These are phyloP conservation scores for Daubentonia madagascariensis DNA, from an alignment of 2,113 vertebrate species.

Conservation along the genomic window DNA sequence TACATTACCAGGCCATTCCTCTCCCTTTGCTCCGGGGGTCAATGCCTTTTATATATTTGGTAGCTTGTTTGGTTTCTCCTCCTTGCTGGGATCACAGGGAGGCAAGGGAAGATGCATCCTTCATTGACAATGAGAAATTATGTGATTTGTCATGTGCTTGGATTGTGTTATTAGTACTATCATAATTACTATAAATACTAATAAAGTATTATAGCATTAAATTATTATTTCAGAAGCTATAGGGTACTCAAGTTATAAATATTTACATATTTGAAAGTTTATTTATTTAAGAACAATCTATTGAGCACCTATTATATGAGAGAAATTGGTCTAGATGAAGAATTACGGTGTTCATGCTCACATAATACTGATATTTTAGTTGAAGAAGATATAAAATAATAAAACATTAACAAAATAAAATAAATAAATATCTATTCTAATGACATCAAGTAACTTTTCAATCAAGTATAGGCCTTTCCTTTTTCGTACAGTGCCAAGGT, in stretches of 20 bases:
- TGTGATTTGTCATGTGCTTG: conserved; percentile 86
- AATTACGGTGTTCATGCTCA: neutral
- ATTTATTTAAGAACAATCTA: neutral
- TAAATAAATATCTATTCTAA: neutral
- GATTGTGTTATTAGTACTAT: conserved; percentile 75
- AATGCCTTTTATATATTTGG: conserved; percentile 74
- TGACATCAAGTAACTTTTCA: neutral
- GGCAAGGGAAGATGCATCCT: conserved; percentile 72
- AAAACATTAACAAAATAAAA: neutral
- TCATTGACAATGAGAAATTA: conserved; percentile 82
- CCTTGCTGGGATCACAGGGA: conserved; percentile 41
- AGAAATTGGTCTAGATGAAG: neutral
- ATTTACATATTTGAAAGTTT: neutral
- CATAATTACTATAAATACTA: conserved; percentile 78
- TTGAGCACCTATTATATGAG: neutral
- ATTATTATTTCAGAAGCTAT: neutral
- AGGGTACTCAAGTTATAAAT: neutral
- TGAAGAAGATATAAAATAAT: neutral
- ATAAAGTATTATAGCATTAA: conserved; percentile 73
- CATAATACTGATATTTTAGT: neutral
- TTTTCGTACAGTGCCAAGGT: neutral
- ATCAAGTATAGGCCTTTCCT: neutral
- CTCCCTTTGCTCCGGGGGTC: conserved; percentile 49
- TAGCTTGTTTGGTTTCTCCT: conserved; percentile 81
- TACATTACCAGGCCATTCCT: conserved; percentile 71